Evolutionary conservation across 2,888 invertebrate species (phyloP).

Genomic region (Oligia latruncula): DNA sequence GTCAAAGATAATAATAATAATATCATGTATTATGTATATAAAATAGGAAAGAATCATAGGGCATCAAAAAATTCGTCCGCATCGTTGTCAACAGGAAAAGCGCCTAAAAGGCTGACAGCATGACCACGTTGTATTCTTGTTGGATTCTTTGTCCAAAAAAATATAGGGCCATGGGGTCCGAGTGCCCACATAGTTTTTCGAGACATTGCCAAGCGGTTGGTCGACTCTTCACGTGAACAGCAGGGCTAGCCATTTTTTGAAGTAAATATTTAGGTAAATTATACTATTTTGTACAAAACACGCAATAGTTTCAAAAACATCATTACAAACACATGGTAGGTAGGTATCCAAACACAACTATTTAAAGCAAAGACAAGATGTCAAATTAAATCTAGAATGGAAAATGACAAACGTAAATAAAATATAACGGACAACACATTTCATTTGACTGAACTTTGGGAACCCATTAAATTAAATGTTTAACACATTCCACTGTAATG

Average conservation of each 20-base stretch:
- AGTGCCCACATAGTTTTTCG: not conserved
- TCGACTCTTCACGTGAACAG: too few relatives aligned
- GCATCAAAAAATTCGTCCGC: not conserved
- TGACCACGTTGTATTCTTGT: too few relatives aligned
- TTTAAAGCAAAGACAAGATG: not conserved
- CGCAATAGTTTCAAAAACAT: not conserved
- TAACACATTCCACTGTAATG: conserved; percentile 44
- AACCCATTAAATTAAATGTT: conserved; percentile 56
- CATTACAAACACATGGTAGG: not conserved
- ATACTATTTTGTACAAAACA: too few relatives aligned
- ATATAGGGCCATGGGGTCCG: too few relatives aligned
- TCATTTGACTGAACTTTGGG: conserved; percentile 23
- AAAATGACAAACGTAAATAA: conserved; percentile 30
- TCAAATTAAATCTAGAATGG: conserved; percentile 23
- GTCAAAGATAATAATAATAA: too few relatives aligned
- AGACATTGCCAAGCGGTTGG: not conserved
- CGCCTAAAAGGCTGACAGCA: not conserved
- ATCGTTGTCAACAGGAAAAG: not conserved
- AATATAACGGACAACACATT: conserved; percentile 31
- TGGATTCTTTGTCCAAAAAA: not conserved
- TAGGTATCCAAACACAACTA: not conserved
- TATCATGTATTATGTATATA: too few relatives aligned
- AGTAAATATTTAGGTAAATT: too few relatives aligned
- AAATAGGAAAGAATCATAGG: not conserved
- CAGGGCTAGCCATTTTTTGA: too few relatives aligned